Base-by-base conservation (phyloP, 2,888 invertebrate species). In the Macrosiphum euphorbiae region DNA sequence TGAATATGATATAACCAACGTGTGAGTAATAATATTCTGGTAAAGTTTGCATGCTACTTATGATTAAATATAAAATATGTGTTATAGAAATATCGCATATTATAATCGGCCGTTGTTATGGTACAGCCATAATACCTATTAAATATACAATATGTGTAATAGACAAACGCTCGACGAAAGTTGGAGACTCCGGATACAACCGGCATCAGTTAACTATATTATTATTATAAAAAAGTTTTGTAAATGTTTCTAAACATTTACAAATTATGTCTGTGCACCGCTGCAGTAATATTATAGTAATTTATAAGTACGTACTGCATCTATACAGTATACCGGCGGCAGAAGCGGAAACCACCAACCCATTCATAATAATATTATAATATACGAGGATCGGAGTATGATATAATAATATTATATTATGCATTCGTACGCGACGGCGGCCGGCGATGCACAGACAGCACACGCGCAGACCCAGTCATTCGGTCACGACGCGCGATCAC, bases 401-500 rank as follows among this genome's bases (percentile, higher is more conserved):
- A 78, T 78, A 78, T 44, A 44, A 85, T 44, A 44, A 28, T 85
- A 85, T 85, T 35, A 78, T 85, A 26, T 1, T 85, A 86, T 86
- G 44, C 44, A 28, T 28, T 86, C 44, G 44, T 44, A 47, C 50
- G 35, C 52, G 28, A 35, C 35, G 35, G 35, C 78, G 78, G 78
- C 20, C 8, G 78, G 20, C 78, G 35, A 78, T 50, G n/a, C n/a
- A 52, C 84, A 78, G 47, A 47, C 58, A 5, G 55, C 91, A 35
- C n/a, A 47, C 78, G 78, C 35, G 78, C 85, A 41, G 41, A 85
- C n/a, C 78, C 84, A 10, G 78, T 91, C 92, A 87, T 92, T 87
- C 86, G 92, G 92, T 92, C 86, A 86, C 85, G 92, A 61, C 58
- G 55, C 92, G 85, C 87, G 86, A 26, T 50, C 58, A 35, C 92